These are phyloP conservation scores for Morpho achilles DNA, from an alignment of 2,888 invertebrate genomes.

Conservation along the genomic window DNA sequence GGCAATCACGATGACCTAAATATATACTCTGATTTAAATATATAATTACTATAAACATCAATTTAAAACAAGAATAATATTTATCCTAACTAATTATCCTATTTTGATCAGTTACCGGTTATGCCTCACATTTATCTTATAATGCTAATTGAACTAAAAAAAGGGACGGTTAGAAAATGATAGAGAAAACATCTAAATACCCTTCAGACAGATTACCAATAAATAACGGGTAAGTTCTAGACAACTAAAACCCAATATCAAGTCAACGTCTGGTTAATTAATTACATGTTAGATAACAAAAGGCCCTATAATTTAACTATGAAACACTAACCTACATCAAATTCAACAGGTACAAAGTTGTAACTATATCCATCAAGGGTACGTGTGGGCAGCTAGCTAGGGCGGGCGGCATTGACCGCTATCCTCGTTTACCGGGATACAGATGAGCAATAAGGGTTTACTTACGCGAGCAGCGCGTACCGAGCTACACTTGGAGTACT, in stretches of 20 bases:
- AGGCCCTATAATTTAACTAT: slow-evolving; percentile 10
- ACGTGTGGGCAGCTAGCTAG: slow-evolving; percentile 31
- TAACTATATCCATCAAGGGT: slow-evolving; percentile 47
- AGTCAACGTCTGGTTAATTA: neutral
- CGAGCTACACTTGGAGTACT: slow-evolving; percentile 50
- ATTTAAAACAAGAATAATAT: too few species aligned
- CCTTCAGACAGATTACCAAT: too few species aligned
- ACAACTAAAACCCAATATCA: neutral
- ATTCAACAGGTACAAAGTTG: slow-evolving; percentile 62
- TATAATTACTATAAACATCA: too few species aligned
- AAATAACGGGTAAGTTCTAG: too few species aligned
- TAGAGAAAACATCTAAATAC: too few species aligned
- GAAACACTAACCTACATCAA: slow-evolving; percentile 35
- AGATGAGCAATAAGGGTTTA: slow-evolving; percentile 54
- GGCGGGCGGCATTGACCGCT: slow-evolving; percentile 23
- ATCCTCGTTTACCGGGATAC: slow-evolving; percentile 34
- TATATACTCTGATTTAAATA: too few species aligned
- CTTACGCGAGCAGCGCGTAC: slow-evolving; percentile 52
- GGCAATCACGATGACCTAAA: too few species aligned
- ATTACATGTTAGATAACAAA: slow-evolving; percentile 1
- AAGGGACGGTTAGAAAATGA: too few species aligned
- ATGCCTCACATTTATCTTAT: too few species aligned
- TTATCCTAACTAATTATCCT: too few species aligned
- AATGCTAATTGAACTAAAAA: too few species aligned
- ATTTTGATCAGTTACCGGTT: too few species aligned